Evolutionary conservation across 2,113 vertebrate species (phyloP).

Genomic region (Garra rufa): DNA sequence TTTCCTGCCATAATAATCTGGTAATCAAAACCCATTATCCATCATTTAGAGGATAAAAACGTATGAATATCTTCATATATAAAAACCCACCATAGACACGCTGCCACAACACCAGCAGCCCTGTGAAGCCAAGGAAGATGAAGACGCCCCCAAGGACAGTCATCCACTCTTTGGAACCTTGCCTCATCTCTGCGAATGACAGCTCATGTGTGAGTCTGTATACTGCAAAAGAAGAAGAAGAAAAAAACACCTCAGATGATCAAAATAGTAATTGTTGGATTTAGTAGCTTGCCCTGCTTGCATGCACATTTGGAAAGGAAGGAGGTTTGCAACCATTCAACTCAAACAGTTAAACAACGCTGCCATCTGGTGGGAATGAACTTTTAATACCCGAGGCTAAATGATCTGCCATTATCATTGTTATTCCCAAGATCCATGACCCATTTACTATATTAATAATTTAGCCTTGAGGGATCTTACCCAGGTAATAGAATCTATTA

Average conservation of each 20-base stretch:
- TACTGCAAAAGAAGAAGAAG: conserved; percentile 68
- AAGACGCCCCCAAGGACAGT: conserved; percentile 72
- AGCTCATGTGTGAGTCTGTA: conserved; percentile 82
- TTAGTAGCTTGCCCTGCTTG: not conserved
- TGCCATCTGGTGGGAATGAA: conserved; percentile 26
- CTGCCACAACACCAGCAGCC: conserved; percentile 79
- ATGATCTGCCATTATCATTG: not conserved
- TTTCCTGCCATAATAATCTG: not conserved
- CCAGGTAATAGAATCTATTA: not conserved
- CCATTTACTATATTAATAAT: conserved; percentile 34
- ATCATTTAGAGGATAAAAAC: not conserved
- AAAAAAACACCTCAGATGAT: not conserved
- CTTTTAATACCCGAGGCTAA: not conserved
- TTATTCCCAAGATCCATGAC: conserved; percentile 28
- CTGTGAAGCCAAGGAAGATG: conserved; percentile 77
- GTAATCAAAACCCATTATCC: not conserved
- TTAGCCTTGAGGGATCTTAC: not conserved
- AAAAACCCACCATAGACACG: conserved; percentile 76
- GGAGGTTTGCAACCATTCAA: not conserved
- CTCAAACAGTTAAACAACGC: conserved; percentile 1
- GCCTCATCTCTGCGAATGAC: conserved; percentile 81
- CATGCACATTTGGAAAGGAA: not conserved
- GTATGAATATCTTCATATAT: not conserved
- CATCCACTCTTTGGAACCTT: conserved; percentile 81
- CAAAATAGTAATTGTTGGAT: not conserved